Evolutionary conservation across 2,797 vertebrate genomes (phyloP).

Genomic region (Rhinophrynus dorsalis): DNA sequence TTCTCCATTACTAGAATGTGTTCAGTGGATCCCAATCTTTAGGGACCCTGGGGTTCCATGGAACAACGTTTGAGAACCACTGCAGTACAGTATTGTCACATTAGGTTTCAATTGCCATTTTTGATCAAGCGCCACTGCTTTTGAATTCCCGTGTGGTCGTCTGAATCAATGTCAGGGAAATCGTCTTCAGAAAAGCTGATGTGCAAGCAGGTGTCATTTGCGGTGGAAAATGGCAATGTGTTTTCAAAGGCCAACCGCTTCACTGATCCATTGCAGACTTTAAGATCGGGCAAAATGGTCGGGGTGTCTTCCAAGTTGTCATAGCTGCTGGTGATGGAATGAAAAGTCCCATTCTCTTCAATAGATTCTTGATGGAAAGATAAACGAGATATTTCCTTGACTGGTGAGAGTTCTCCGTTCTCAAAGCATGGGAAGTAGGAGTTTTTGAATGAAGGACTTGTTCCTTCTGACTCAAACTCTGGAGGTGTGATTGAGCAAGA

Average conservation of each 20-base stretch:
- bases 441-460: not conserved
- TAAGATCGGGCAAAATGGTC: not conserved
- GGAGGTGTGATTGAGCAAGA: constrained; percentile 68
- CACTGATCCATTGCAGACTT: constrained; percentile 9
- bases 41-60: too few relatives aligned
- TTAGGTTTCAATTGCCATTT: constrained; percentile 38
- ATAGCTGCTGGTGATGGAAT: constrained; percentile 64
- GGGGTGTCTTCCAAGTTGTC: constrained; percentile 30
- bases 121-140: constrained; percentile 39
- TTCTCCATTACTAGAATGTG: too few relatives aligned
- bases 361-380: constrained; percentile 64
- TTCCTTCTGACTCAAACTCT: constrained; percentile 67
- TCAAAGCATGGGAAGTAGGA: constrained; percentile 67
- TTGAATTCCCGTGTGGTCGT: not conserved
- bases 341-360: constrained; percentile 58
- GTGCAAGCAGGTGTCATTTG: constrained; percentile 79
- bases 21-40: too few relatives aligned
- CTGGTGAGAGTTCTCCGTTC: constrained; percentile 70
- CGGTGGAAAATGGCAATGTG: constrained; percentile 61
- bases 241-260: constrained; percentile 42
- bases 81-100: too few relatives aligned
- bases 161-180: constrained; percentile 64
- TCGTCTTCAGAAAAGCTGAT: constrained; percentile 88
- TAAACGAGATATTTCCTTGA: constrained; percentile 63
- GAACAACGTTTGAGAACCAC: too few relatives aligned